phyloP scores from a whole-genome alignment of 1,140 invertebrate species.

The Platyscapa corneri region DNA sequence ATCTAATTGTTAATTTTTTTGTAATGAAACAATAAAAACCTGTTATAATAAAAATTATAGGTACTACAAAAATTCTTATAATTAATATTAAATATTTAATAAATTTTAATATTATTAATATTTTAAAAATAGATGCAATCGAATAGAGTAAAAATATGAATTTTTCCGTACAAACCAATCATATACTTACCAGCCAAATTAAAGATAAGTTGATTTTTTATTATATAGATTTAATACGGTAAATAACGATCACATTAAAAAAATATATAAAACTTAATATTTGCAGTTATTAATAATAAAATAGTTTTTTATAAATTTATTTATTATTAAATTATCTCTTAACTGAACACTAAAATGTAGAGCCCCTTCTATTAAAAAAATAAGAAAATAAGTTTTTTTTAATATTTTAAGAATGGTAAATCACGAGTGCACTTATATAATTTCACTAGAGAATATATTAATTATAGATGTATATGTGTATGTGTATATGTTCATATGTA shows the following conservation, averaged over 20 bases:
- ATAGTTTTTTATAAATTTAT: background rate
- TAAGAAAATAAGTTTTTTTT: background rate
- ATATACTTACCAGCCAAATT: background rate
- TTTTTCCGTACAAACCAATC: background rate
- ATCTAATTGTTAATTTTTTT: background rate
- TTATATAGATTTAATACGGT: background rate
- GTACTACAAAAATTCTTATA: background rate
- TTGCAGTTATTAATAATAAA: background rate
- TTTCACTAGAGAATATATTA: background rate
- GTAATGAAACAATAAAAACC: too few species aligned
- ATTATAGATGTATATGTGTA: background rate
- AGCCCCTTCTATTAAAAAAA: background rate
- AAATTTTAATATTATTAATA: background rate
- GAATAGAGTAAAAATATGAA: background rate
- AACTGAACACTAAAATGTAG: background rate
- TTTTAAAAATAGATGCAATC: background rate
- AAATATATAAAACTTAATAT: too few species aligned
- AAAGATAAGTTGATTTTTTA: background rate
- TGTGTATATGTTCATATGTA: background rate
- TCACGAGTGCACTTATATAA: background rate
- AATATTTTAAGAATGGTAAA: background rate
- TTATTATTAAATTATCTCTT: background rate
- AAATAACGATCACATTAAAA: background rate
- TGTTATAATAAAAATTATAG: background rate
- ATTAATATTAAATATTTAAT: background rate